phyloP scores from a whole-genome alignment of 2,113 vertebrate species.

The Corythaeola cristata region DNA sequence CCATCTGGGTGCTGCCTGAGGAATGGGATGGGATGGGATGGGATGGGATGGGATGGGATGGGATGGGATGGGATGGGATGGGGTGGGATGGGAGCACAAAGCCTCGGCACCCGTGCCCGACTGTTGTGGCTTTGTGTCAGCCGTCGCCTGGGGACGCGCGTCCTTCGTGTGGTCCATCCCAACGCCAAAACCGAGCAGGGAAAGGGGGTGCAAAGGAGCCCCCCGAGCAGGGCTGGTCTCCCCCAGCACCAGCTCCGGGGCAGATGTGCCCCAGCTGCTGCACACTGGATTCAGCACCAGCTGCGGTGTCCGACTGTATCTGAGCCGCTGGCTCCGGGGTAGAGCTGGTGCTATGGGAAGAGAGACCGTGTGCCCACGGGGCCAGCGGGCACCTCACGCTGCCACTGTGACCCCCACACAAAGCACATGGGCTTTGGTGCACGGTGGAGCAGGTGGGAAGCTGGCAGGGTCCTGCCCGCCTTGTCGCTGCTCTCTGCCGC shows the following conservation, averaged over 20 bases:
- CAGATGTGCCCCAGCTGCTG: background rate
- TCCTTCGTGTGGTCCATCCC: background rate
- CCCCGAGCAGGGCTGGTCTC: background rate
- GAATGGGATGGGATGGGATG: background rate
- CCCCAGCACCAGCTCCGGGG: background rate
- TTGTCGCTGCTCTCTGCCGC: background rate
- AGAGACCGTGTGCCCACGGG: background rate
- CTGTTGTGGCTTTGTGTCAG: background rate
- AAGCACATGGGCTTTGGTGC: background rate
- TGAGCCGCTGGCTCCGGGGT: background rate
- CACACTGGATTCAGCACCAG: background rate
- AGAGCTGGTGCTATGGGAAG: background rate
- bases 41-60: background rate
- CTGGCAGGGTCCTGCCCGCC: background rate
- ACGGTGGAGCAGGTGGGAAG: background rate
- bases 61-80: background rate
- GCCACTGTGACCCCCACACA: background rate
- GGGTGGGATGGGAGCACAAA: background rate
- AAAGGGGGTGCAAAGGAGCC: background rate
- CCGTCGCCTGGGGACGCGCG: fast-evolving
- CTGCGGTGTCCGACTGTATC: background rate
- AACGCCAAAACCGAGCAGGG: fast-evolving
- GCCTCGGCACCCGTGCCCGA: fast-evolving
- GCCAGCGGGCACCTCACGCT: background rate
- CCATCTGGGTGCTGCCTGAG: background rate